Conservation (phyloP, 2,113 vertebrate species). For the Lichenostomus cassidix region DNA sequence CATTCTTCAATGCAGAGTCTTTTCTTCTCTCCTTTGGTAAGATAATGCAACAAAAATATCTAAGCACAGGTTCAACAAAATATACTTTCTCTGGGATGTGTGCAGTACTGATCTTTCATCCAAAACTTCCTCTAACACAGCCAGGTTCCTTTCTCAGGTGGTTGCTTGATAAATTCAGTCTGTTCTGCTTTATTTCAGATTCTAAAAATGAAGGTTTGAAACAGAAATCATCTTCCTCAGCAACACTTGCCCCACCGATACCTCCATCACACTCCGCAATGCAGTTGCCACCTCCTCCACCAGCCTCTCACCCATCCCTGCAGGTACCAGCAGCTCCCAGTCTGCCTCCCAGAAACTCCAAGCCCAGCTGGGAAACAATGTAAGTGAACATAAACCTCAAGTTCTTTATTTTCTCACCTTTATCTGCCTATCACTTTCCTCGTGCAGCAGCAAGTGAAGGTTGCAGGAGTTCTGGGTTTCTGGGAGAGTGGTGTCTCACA, state of each 20-base stretch:
- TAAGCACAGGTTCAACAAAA: neutral
- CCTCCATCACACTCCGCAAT: constrained; percentile 24
- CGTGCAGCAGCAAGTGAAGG: neutral
- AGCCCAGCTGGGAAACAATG: constrained; percentile 53
- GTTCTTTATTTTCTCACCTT: neutral
- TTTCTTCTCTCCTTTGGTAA: neutral
- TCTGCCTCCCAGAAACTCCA: constrained; percentile 83
- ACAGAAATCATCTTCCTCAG: neutral
- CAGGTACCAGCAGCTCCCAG: constrained; percentile 59
- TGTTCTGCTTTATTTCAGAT: constrained; percentile 45
- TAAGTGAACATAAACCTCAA: constrained; percentile 18
- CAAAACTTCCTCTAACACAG: neutral
- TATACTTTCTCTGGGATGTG: neutral
- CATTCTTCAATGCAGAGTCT: neutral
- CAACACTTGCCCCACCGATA: neutral
- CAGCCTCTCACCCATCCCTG: constrained; percentile 30
- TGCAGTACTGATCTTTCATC: neutral
- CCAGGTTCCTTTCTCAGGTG: neutral
- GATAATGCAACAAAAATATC: neutral
- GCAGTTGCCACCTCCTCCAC: constrained; percentile 11
- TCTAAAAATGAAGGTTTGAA: neutral
- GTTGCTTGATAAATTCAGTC: neutral
- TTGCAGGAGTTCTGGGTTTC: neutral
- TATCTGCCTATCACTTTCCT: neutral
- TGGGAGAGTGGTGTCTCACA: neutral